Evolutionary conservation across 2,113 vertebrate genomes (phyloP).

Genomic region (Aldabrachelys gigantea): DNA sequence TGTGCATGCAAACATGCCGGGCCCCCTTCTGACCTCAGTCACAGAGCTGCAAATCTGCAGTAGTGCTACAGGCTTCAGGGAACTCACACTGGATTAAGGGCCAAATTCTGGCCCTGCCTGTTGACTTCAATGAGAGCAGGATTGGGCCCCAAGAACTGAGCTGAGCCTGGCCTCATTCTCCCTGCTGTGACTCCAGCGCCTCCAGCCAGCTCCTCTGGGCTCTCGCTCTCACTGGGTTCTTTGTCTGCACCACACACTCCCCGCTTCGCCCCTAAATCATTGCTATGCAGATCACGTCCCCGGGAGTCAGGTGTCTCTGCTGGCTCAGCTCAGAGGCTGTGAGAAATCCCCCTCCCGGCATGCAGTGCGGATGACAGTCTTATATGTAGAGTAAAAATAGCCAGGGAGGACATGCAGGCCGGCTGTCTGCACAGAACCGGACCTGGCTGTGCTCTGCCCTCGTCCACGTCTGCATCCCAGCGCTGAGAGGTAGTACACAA

Average conservation of each 20-base stretch:
- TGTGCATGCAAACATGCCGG: not conserved
- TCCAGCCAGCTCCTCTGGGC: not conserved
- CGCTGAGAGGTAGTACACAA: slow-evolving; percentile 63
- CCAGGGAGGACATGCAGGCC: slow-evolving; percentile 54
- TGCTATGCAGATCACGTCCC: slow-evolving; percentile 19
- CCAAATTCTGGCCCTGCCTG: not conserved
- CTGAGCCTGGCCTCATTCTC: not conserved
- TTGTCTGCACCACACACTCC: not conserved
- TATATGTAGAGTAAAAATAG: slow-evolving; percentile 75
- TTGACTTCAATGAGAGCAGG: not conserved
- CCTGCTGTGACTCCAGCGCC: not conserved
- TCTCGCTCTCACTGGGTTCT: not conserved
- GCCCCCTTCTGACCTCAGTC: not conserved
- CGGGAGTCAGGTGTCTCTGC: not conserved
- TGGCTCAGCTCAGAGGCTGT: not conserved
- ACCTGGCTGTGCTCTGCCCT: not conserved
- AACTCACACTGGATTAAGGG: not conserved
- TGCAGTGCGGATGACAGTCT: slow-evolving; percentile 70
- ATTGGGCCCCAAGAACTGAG: not conserved
- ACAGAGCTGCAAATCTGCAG: not conserved
- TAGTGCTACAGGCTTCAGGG: not conserved
- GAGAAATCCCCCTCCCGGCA: slow-evolving; percentile 71
- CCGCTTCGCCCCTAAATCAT: not conserved
- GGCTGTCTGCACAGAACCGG: not conserved
- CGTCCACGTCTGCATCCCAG: slow-evolving; percentile 19